Percentiles rank a stretch among this genome's conserved stretches.
phyloP scores from a whole-genome alignment of 2,888 invertebrate species.

The Aethes cnicana region DNA sequence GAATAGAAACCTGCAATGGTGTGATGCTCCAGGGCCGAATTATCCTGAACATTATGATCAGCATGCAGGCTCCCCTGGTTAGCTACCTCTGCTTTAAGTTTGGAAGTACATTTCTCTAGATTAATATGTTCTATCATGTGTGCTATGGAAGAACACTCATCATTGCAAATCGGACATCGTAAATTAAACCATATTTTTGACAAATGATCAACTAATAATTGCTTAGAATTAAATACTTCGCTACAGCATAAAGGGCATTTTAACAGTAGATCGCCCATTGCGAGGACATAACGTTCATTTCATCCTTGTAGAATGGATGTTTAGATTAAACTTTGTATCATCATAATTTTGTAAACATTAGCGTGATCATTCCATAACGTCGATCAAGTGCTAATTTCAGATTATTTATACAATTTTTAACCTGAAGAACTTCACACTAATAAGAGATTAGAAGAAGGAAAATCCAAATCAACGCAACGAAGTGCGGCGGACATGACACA shows the following conservation, averaged over 20 bases:
- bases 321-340: conserved; percentile 10
- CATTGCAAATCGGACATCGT: conserved; percentile 83
- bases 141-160: conserved; percentile 75
- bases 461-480: conserved; percentile 41
- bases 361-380: conserved; percentile 40
- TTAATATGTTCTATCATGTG: conserved; percentile 83
- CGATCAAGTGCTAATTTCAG: conserved; percentile 56
- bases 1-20: conserved; percentile 13
- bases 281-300: conserved; percentile 37
- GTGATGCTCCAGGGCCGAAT: conserved; percentile 3
- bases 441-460: conserved; percentile 56
- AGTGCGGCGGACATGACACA: conserved; percentile 38
- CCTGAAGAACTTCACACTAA: conserved; percentile 78
- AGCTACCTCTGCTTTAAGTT: conserved; percentile 27
- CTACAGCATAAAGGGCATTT: conserved; percentile 86
- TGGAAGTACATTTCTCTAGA: conserved; percentile 53
- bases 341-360: conserved; percentile 57
- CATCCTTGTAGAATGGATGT: conserved; percentile 17
- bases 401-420: conserved; percentile 60
- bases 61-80: no score
- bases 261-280: conserved; percentile 77
- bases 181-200: conserved; percentile 74
- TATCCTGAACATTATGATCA: conserved; percentile 3
- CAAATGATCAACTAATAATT: conserved; percentile 80
- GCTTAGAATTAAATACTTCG: conserved; percentile 81